These are phyloP conservation scores for Mercenaria mercenaria DNA, from an alignment of 1,140 invertebrate genomes.

Conservation along the genomic window DNA sequence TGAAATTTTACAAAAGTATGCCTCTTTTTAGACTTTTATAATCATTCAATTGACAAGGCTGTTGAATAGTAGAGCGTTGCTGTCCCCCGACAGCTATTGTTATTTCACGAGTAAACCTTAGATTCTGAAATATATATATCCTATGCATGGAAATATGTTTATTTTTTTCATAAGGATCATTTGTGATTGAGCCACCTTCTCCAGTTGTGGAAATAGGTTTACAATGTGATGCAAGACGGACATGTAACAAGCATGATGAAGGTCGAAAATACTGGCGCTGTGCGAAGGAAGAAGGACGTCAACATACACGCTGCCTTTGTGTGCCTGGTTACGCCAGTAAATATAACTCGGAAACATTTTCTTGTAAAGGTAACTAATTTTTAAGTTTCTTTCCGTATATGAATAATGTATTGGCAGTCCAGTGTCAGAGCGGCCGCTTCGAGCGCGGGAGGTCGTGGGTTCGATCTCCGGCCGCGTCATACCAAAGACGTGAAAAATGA, in stretches of 20 bases:
- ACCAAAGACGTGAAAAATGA: too few relatives aligned
- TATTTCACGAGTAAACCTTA: too few relatives aligned
- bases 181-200: not conserved
- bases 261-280: conserved; percentile 47
- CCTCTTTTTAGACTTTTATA: too few relatives aligned
- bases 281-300: conserved; percentile 1
- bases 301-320: conserved; percentile 34
- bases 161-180: not conserved
- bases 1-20: too few relatives aligned
- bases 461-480: too few relatives aligned
- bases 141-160: too few relatives aligned
- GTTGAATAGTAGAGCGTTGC: too few relatives aligned
- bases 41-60: too few relatives aligned
- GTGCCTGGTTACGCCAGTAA: conserved; percentile 56
- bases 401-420: not conserved
- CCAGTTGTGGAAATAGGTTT: not conserved
- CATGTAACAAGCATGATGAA: not conserved
- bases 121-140: too few relatives aligned
- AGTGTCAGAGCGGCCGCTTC: not conserved
- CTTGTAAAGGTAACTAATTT: conserved; percentile 51
- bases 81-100: too few relatives aligned
- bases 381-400: too few relatives aligned
- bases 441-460: too few relatives aligned
- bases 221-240: conserved; percentile 31
- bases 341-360: not conserved